Conservation (phyloP, 2,888 invertebrate genomes). For the Leucophora obtusa region DNA sequence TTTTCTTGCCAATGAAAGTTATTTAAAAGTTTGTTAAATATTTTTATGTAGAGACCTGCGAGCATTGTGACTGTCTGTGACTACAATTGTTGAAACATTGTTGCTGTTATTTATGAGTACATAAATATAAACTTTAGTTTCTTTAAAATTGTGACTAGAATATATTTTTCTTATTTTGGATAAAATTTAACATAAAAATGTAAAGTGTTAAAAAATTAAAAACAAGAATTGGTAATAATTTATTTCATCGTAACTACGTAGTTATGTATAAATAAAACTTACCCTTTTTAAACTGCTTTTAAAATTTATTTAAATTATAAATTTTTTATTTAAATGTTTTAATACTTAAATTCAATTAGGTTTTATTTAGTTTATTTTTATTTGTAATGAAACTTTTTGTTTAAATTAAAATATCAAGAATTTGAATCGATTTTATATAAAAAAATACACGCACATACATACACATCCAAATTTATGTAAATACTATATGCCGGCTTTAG, state of each 20-base stretch:
- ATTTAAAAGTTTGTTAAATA: no score
- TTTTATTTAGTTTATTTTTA: constrained; percentile 6
- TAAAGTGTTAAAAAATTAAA: not conserved
- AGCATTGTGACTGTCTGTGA: no score
- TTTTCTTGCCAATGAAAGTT: no score
- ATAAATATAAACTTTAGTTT: constrained; percentile 29
- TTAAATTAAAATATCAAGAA: not conserved
- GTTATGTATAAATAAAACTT: not conserved
- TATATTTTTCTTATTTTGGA: constrained; percentile 15
- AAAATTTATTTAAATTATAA: not conserved
- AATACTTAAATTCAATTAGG: not conserved
- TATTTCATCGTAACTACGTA: not conserved
- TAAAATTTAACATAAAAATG: not conserved
- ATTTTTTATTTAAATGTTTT: not conserved
- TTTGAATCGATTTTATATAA: not conserved
- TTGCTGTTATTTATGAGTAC: constrained; percentile 27
- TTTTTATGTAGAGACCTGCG: no score
- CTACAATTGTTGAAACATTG: no score
- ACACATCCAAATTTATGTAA: not conserved
- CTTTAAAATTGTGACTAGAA: constrained; percentile 43
- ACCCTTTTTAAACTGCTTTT: not conserved
- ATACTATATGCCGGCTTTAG: constrained; percentile 49
- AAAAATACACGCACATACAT: not conserved
- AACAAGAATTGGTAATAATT: not conserved
- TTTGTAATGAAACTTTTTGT: not conserved